Conservation (phyloP, 2,113 vertebrate genomes). For the Damaliscus lunatus region DNA sequence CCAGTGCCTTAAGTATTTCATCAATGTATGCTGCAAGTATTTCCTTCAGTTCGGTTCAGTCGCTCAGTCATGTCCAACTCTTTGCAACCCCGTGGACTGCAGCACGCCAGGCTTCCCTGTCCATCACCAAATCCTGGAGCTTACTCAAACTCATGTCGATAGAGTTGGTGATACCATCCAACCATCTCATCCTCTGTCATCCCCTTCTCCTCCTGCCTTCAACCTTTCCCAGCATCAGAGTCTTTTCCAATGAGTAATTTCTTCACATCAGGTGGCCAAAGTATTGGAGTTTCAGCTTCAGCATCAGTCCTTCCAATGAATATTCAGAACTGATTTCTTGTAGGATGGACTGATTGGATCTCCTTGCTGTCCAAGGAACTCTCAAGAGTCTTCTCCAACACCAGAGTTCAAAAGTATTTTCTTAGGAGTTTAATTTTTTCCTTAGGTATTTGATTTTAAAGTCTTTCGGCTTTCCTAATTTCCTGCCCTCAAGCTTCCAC, state of each 20-base stretch:
- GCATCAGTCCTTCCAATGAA: not conserved
- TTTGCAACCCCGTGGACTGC: not conserved
- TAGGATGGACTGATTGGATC: not conserved
- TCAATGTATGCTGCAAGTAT: not conserved
- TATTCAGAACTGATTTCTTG: not conserved
- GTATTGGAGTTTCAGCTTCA: not conserved
- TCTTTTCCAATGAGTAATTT: not conserved
- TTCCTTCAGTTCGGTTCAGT: not conserved
- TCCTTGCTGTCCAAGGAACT: not conserved
- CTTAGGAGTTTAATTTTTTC: not conserved
- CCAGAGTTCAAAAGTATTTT: not conserved
- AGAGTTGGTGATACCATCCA: not conserved
- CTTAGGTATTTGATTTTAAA: conserved; percentile 6
- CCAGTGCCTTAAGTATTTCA: conserved; percentile 16
- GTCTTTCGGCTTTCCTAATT: not conserved
- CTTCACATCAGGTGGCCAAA: not conserved
- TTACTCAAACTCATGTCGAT: not conserved
- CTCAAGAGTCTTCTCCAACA: not conserved
- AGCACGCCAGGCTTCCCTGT: not conserved
- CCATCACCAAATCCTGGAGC: not conserved
- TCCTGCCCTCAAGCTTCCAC: not conserved
- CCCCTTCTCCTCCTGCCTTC: not conserved
- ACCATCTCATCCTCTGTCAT: not conserved
- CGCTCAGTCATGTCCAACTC: not conserved
- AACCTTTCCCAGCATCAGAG: not conserved